Evolutionary conservation across 2,797 vertebrate genomes (phyloP), one percentile per base, ranked within the genome.

Genomic region (Gallinago nigripennis): DNA sequence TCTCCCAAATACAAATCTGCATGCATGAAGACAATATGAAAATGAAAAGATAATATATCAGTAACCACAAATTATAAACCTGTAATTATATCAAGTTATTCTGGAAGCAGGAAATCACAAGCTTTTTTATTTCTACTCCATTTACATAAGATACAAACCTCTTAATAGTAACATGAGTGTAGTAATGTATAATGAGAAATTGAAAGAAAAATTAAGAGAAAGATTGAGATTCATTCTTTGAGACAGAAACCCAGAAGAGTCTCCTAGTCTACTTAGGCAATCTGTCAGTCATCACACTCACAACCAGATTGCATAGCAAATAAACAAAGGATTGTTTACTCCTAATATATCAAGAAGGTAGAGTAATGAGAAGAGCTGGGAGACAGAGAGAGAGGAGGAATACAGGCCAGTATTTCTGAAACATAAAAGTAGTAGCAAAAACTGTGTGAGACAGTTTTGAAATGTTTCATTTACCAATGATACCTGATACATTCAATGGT

Each of bases 31-130:
- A 51, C 25, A 35, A 24, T 11, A 69, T 57, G 35, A 37, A 65
- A 92, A 91, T 69, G 50, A 39, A 81, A 76, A 87, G 53, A 85
- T 80, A 90, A 73, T 86, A 27, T 68, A 90, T 88, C 45, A 81
- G 12, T 75, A 91, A 63, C 61, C 27, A 48, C 31, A 61, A 92
- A 88, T 81, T 88, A 23, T 63, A 96, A 86, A 14, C 12, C 65
- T 90, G 19, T 88, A 81, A 90, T 88, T 78, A 82, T 51, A 79
- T 69, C 30, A 72, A 51, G 27, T 81, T 91, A 24, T 79, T 88
- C 72, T 50, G 25, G 66, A 93, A 54, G 77, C 25, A 88, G 63
- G 58, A 92, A 93, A 94, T 86, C 30, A 72, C 31, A 81, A 78
- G 16, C 3, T 63, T 76, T 88, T 91, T 92, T 68, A 68, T 90